Evolutionary conservation across 2,888 invertebrate species (phyloP), one percentile per base, ranked within the genome.

Genomic region (Pteria penguin): DNA sequence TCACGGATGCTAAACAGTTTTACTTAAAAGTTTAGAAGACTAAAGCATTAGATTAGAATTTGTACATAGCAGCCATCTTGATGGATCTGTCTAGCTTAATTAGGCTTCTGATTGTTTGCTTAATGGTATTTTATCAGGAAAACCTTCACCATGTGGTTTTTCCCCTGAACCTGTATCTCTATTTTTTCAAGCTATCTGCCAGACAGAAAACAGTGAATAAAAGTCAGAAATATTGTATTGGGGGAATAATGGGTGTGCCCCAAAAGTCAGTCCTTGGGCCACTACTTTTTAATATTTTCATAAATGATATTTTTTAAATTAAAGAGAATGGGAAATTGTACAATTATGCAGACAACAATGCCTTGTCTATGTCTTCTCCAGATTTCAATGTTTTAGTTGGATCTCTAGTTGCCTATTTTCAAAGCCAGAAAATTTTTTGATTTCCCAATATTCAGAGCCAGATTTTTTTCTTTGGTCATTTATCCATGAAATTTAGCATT

Each of bases 31-130:
- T 11, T 18, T 67, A 14, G 78, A 80, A 32, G 80, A 80, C 52
- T 80, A 72, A 78, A 75, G 70, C 79, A 14, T 36, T 75, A n/a
- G 81, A 81, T 29, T 45, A 65, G 3, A 22, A 73, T 52, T 8
- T 68, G 26, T 66, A 70, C 63, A 72, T 61, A 29, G 75, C 61
- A 29, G 78, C 75, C 11, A 65, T 81, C 2, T 67, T 79, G 2
- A 79, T 79, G 78, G 76, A 81, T 36, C 60, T 81, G 36, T 67
- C 67, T 31, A 79, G n/a, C n/a, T n/a, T n/a, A n/a, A n/a, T n/a
- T n/a, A 81, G 45, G 81, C 62, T 1, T 80, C 78, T 62, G 80
- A 80, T 73, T 81, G 80, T 63, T 52, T 76, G 14, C 72, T 76
- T 18, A 76, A 79, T 55, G 24, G 76, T 11, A 62, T 79, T 4